phyloP scores from a whole-genome alignment of 2,113 vertebrate species.

The Hoplias malabaricus region DNA sequence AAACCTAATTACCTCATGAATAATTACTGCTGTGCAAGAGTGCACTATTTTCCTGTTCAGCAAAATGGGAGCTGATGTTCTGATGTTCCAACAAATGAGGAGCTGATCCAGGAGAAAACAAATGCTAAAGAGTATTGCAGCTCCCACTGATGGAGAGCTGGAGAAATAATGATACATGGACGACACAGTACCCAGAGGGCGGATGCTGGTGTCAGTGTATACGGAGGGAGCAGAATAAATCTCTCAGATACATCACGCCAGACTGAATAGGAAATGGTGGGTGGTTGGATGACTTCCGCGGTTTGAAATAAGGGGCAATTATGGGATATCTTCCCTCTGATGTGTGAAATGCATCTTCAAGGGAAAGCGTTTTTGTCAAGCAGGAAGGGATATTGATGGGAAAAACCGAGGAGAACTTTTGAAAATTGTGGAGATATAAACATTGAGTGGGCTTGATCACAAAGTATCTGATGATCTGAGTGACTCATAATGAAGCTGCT shows the following conservation, averaged over 20 bases:
- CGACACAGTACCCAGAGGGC: background rate
- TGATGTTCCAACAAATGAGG: constrained; percentile 24
- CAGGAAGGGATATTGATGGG: background rate
- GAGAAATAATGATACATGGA: constrained; percentile 29
- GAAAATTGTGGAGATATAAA: background rate
- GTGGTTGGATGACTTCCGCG: constrained; percentile 26
- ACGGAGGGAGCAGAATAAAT: constrained; percentile 16
- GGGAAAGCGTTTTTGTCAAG: constrained; percentile 20
- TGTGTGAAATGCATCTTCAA: constrained; percentile 36
- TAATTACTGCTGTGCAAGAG: constrained; percentile 31
- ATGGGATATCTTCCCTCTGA: constrained; percentile 33
- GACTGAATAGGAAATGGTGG: constrained; percentile 34
- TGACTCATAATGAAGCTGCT: background rate
- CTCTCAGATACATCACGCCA: constrained; percentile 35
- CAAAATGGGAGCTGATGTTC: constrained; percentile 20
- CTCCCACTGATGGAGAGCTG: constrained; percentile 19
- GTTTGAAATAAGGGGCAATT: constrained; percentile 44
- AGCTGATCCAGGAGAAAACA: constrained; percentile 4
- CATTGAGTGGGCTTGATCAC: constrained; percentile 14
- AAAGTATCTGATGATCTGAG: constrained; percentile 4
- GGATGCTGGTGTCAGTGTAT: constrained; percentile 12
- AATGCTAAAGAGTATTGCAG: background rate
- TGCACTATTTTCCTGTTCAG: constrained; percentile 14
- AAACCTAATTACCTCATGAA: constrained; percentile 47
- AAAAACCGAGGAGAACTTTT: background rate